A percentile compares a stretch with the other conserved stretches of the same genome.
Conservation (phyloP, 1,140 invertebrate genomes). For the Amphibalanus amphitrite region DNA sequence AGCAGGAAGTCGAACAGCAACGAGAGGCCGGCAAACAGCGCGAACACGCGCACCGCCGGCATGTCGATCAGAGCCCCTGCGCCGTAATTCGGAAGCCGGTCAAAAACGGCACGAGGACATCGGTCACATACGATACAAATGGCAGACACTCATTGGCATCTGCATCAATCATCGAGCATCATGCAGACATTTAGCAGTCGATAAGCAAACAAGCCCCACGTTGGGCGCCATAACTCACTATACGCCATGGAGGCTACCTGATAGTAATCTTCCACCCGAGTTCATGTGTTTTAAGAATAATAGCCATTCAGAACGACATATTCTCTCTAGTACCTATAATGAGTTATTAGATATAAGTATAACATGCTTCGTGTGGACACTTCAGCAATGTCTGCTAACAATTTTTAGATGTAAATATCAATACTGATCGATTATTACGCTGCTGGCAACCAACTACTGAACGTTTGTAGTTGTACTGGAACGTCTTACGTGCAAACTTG, state of each 20-base stretch:
- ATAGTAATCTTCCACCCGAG: neutral
- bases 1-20: slow-evolving; percentile 69
- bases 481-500: no score
- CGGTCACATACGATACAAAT: neutral
- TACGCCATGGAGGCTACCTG: neutral
- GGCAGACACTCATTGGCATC: neutral
- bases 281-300: no score
- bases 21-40: slow-evolving; percentile 66
- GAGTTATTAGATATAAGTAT: no score
- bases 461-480: no score
- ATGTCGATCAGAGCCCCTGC: slow-evolving; percentile 59
- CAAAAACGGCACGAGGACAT: neutral
- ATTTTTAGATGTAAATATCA: no score
- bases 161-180: neutral
- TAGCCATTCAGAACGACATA: no score
- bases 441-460: no score
- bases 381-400: no score
- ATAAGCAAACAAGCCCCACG: neutral
- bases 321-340: no score
- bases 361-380: no score
- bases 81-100: no score
- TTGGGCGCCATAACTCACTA: neutral
- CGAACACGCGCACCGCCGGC: slow-evolving; percentile 81
- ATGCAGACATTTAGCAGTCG: neutral
- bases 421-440: no score